Conservation (phyloP, 2,113 vertebrate genomes). For the Cervus canadensis region DNA sequence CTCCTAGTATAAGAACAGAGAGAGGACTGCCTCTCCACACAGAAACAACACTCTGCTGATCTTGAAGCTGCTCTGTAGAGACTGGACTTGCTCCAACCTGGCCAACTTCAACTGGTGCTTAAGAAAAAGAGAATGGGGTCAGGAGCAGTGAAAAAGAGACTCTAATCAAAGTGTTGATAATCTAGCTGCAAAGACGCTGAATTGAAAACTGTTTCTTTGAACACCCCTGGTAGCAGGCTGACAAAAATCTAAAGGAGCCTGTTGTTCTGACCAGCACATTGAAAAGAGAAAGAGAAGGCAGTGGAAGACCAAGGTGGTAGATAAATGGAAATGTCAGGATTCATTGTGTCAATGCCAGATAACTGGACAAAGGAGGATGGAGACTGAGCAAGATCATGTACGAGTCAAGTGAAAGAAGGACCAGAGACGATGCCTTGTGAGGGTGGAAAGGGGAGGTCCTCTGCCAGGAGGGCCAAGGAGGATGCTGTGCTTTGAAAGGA, state of each 20-base stretch:
- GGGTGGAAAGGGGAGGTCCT: neutral
- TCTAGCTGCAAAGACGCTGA: neutral
- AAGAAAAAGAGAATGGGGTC: neutral
- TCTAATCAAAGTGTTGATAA: neutral
- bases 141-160: neutral
- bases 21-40: neutral
- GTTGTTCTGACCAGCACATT: neutral
- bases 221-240: neutral
- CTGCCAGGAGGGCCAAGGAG: neutral
- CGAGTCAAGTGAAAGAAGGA: neutral
- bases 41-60: neutral
- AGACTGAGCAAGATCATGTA: neutral
- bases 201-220: neutral
- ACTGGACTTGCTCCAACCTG: neutral
- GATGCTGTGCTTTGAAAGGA: neutral
- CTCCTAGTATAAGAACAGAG: neutral
- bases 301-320: neutral
- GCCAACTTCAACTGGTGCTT: neutral
- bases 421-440: neutral
- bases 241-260: neutral
- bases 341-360: neutral
- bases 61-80: neutral
- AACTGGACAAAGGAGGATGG: neutral
- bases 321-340: neutral
- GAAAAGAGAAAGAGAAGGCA: neutral